Evolutionary conservation across 2,888 invertebrate species (phyloP), one percentile per base, ranked within the genome.

Genomic region (Caenorhabditis sp.): DNA sequence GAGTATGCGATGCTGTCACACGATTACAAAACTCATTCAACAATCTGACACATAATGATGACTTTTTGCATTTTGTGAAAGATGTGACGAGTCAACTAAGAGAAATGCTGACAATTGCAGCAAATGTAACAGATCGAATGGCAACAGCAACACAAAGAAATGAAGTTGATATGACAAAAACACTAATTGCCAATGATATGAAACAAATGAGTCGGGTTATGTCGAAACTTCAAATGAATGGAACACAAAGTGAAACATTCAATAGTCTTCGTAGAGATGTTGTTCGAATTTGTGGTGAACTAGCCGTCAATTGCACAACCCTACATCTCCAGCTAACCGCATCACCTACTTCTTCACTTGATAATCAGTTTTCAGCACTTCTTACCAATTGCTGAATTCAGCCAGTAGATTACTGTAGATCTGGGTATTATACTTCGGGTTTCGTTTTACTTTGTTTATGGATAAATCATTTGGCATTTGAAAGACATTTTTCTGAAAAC

Each of bases 171-270:
- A 74, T 73, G 67, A 77, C 77, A 17, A 78, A 81, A 59, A 73
- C 77, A 10, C 63, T 81, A 54, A 79, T 81, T 21, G 77, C 76
- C 0, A 81, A 81, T 65, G 81, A 81, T 64, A 81, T 81, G 81
- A 73, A 73, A 49, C 81, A 79, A 56, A 79, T 81, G 81, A 76
- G 76, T 64, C 65, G 75, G n/a, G 76, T 78, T 12, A 78, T 81
- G 78, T 71, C 76, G 14, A 73, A 72, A 50, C 52, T 80, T 25
- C 70, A 70, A 52, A 63, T 61, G 5, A 67, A 76, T 36, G 66
- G 62, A 17, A 59, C 62, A n/a, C 59, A 70, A 26, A 52, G 63
- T 63, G 72, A 67, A 52, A 7, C 72, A 4, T 81, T 69, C 66
- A 78, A 83, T 60, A 61, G 65, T 8, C 61, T 68, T 4, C 79